Evolutionary conservation across 2,113 vertebrate genomes (phyloP), one percentile per base, ranked within the genome.

Genomic region (Anguilla rostrata): DNA sequence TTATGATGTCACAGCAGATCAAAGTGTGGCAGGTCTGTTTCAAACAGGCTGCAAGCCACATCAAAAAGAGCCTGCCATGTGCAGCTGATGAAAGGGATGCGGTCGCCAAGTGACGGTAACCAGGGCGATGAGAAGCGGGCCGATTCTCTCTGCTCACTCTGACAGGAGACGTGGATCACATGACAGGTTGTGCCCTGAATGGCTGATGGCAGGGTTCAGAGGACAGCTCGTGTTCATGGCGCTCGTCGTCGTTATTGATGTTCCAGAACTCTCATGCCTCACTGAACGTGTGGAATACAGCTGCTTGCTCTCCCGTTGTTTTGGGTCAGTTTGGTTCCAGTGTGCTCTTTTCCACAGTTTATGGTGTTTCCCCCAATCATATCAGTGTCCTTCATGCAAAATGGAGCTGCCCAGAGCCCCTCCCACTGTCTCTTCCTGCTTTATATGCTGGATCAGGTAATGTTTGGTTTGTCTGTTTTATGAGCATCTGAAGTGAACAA

Each of bases 11-110:
- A 63, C 79, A 82, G 81, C 83, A 88, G 91, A 92, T 91, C 86
- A 91, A 90, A 90, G 91, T 87, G 34, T 90, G 90, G 87, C 87
- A 87, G 88, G 46, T 66, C 85, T 80, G 81, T 87, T 92, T 88
- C 88, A 90, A 87, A 87, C 75, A 60, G 86, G 86, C 41, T 83
- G 90, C 79, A 57, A 90, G 84, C 75, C 66, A 90, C 86, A 92
- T 92, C 91, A 92, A 92, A 92, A 87, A 60, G 49, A 75, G 71
- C 41, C 83, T n/a, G 39, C 49, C 86, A 75, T 29, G 39, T n/a
- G 29, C 43, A 20, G 39, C 20, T 82, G 86, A 90, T 91, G 88
- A 92, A 92, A 92, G 91, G 81, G 82, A 39, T 26, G 20, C 53
- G 56, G 60, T 71, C 40, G 83, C 88, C 81, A 39, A 71, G 49